phyloP scores from a whole-genome alignment of 2,113 vertebrate genomes.

The Callospermophilus lateralis region DNA sequence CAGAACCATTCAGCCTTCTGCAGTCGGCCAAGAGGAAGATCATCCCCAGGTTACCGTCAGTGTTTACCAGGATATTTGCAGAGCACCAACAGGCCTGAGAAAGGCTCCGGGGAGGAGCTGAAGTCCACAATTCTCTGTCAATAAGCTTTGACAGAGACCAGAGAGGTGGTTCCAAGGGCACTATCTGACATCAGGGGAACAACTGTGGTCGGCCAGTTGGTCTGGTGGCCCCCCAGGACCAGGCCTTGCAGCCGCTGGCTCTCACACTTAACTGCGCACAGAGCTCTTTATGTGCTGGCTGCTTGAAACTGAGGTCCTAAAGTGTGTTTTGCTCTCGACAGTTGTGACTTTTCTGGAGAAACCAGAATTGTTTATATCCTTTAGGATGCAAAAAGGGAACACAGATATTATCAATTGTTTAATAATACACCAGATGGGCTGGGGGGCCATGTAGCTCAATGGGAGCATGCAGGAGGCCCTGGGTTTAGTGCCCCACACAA shows the following conservation, averaged over 20 bases:
- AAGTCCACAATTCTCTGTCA: neutral
- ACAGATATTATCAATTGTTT: neutral
- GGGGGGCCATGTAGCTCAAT: neutral
- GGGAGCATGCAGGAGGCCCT: too few species aligned
- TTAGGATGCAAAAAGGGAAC: neutral
- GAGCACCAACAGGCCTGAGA: neutral
- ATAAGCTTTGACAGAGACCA: fast-evolving
- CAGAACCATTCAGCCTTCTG: neutral
- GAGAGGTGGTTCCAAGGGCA: neutral
- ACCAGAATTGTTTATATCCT: neutral
- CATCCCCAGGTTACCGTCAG: neutral
- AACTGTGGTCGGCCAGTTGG: neutral
- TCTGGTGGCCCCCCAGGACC: neutral
- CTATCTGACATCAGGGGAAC: neutral
- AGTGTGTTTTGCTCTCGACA: neutral
- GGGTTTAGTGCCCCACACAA: too few species aligned
- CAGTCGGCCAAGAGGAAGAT: neutral
- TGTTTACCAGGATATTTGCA: neutral
- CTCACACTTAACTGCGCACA: neutral
- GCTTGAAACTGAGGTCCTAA: neutral
- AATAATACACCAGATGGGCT: neutral
- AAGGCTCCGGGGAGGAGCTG: neutral
- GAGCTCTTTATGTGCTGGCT: neutral
- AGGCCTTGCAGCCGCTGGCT: fast-evolving
- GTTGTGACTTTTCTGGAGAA: neutral